phyloP scores from a whole-genome alignment of 2,797 vertebrate genomes.

The Myiotriccus ornatus region DNA sequence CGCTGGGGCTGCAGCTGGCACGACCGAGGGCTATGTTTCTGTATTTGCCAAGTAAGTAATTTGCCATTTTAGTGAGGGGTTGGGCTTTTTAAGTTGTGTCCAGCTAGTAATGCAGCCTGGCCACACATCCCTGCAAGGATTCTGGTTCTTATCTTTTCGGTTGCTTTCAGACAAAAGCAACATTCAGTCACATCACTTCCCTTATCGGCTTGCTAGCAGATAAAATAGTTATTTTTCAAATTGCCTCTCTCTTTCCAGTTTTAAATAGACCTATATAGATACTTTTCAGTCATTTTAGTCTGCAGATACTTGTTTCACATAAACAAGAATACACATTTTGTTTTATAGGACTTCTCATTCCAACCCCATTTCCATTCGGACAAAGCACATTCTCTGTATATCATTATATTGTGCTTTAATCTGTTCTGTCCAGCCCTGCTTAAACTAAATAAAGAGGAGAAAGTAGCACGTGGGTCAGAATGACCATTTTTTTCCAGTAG shows the following conservation, averaged over 20 bases:
- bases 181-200: constrained; percentile 59
- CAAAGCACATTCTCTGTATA: neutral
- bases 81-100: constrained; percentile 39
- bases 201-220: constrained; percentile 56
- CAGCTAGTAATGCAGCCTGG: constrained; percentile 56
- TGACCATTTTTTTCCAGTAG: neutral
- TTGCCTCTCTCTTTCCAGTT: constrained; percentile 37
- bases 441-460: neutral
- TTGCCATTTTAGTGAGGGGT: constrained; percentile 77
- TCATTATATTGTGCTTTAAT: neutral
- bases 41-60: constrained; percentile 70
- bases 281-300: constrained; percentile 3
- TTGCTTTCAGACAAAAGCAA: constrained; percentile 60
- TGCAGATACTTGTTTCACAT: constrained; percentile 3
- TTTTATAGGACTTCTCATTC: neutral
- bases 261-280: constrained; percentile 15
- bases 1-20: constrained; percentile 64
- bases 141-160: constrained; percentile 47
- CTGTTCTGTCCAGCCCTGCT: neutral
- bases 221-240: constrained; percentile 69
- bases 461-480: neutral
- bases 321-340: neutral
- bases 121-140: constrained; percentile 43
- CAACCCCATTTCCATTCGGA: neutral
- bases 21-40: constrained; percentile 7